Base-by-base conservation (phyloP, 2,797 vertebrate genomes). In the Chelon labrosus region DNA sequence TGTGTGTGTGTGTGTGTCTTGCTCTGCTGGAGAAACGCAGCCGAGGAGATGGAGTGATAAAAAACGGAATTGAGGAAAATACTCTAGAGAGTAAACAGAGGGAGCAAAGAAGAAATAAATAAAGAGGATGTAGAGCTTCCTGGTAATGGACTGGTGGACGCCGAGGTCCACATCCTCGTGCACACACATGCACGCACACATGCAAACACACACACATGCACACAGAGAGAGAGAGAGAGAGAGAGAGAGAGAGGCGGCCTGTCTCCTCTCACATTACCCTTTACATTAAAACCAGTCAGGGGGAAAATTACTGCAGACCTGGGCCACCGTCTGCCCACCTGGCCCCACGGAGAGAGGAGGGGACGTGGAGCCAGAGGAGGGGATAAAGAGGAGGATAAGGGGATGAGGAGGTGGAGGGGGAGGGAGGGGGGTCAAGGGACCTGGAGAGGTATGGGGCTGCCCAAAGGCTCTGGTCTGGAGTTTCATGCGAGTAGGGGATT, bases 281-380 rank as follows among this genome's bases (percentile, higher is more conserved):
- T 95, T 94, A 94, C 94, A 94, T 94, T 94, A 95, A 95, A 95
- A 93, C 87, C 91, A 94, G 94, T 94, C 93, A 93, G 86, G 93
- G 84, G 91, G 93, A 94, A 95, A 95, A 95, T 95, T 88, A 93
- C 91, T 83, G 85, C 85, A 88, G 89, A 93, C 92, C 87, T 89
- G 86, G 85, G 71, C 86, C 87, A 80, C 78, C 80, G 80, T 80
- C 87, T 79, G 90, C 91, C 92, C 94, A 94, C 94, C 94, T 94
- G 93, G 93, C 89, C 87, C 92, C 90, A 77, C 66, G 70, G 83
- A 76, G 58, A 79, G 83, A 76, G 78, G 85, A 61, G 82, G 67
- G 55, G 70, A 61, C 2, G 42, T 31, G 67, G 84, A 77, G 77
- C 59, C 66, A 67, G 83, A 83, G 67, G 76, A 79, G 74, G 82